Conservation (phyloP, 2,888 invertebrate species). For the Aphidius colemani region DNA sequence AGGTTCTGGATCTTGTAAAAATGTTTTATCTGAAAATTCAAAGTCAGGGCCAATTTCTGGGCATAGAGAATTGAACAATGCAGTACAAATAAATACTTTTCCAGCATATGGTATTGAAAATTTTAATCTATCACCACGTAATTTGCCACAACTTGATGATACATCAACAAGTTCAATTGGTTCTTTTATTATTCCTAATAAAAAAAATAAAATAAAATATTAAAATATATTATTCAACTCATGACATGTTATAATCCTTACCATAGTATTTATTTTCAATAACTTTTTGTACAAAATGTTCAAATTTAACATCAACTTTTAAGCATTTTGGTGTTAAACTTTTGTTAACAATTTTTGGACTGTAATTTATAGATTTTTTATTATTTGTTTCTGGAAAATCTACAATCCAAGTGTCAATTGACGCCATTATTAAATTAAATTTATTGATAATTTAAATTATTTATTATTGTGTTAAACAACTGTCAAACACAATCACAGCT, state of each 20-base stretch:
- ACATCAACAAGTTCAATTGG: constrained; percentile 35
- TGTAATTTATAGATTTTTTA: not conserved
- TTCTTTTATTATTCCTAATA: constrained; percentile 39
- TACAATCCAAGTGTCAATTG: not conserved
- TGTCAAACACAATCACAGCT: not conserved
- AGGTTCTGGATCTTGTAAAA: constrained; percentile 66
- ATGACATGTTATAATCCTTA: not conserved
- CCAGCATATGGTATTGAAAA: constrained; percentile 74
- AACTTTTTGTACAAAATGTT: constrained; percentile 27
- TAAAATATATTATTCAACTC: not conserved
- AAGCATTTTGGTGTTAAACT: not conserved
- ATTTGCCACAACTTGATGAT: constrained; percentile 49
- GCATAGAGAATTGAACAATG: constrained; percentile 68
- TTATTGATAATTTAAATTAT: no score
- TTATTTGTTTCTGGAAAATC: not conserved
- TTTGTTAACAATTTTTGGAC: not conserved
- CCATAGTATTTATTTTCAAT: constrained; percentile 29
- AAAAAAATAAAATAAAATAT: constrained; percentile 12
- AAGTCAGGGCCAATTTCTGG: constrained; percentile 77
- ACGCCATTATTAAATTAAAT: not conserved
- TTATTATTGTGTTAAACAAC: not conserved
- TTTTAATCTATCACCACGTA: constrained; percentile 64
- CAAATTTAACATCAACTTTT: constrained; percentile 11
- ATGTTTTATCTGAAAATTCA: constrained; percentile 72
- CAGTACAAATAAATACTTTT: constrained; percentile 70